A percentile compares a stretch with the other conserved stretches of the same genome.
These are phyloP conservation scores for Byasa hedistus DNA, from an alignment of 2,888 invertebrate genomes.

Conservation along the genomic window DNA sequence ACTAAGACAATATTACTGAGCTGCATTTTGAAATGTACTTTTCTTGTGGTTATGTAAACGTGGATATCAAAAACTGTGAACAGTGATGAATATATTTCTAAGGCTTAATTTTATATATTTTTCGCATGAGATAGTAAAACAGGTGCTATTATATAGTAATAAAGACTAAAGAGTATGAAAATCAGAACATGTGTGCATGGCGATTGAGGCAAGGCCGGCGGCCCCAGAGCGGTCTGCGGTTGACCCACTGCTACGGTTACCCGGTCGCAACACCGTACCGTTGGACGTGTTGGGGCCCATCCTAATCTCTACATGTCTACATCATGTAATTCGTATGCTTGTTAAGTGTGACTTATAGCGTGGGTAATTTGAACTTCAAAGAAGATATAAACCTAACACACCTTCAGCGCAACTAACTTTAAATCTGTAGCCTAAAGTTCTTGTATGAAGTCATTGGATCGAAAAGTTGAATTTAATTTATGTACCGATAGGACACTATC, in stretches of 20 bases:
- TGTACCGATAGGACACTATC: too few species aligned
- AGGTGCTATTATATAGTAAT: too few species aligned
- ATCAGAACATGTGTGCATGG: slow-evolving; percentile 11
- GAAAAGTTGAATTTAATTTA: too few species aligned
- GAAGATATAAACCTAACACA: too few species aligned
- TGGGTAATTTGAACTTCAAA: too few species aligned
- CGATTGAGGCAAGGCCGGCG: slow-evolving; percentile 33
- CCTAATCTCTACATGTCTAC: slow-evolving; percentile 22
- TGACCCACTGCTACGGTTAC: slow-evolving; percentile 58
- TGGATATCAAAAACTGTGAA: too few species aligned
- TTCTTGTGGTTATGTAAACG: too few species aligned
- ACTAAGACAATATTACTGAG: background rate
- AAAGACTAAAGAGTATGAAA: background rate
- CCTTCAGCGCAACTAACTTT: too few species aligned
- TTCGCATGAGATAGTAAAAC: too few species aligned
- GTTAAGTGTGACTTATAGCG: background rate
- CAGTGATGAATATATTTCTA: background rate
- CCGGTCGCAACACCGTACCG: slow-evolving; percentile 42
- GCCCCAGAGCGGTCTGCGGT: slow-evolving; percentile 48
- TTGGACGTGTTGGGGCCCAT: slow-evolving; percentile 30
- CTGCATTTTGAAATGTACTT: too few species aligned
- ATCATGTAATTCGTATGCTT: background rate
- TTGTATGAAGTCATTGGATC: too few species aligned
- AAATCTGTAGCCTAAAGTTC: too few species aligned
- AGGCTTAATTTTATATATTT: background rate